Evolutionary conservation across 2,888 invertebrate genomes (phyloP), one percentile per base, ranked within the genome.

Genomic region (Rotaria macrura): DNA sequence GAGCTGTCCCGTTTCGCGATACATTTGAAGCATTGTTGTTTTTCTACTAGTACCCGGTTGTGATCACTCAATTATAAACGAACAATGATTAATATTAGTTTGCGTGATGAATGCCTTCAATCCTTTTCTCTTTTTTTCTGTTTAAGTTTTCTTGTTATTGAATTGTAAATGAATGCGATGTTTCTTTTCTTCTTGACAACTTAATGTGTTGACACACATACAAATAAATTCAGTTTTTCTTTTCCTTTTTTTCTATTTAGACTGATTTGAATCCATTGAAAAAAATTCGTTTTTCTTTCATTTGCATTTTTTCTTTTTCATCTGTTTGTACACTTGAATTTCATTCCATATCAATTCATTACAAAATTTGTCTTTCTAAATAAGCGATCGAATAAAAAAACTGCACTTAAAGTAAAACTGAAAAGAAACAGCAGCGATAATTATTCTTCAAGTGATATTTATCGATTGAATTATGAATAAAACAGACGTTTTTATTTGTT

Each of bases 101-200:
- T 20, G 65, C 65, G 65, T 65, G 65, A 65, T 65, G 10, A 65
- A 20, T 34, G 34, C 14, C 17, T 65, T 65, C 34, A 65, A 65
- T 29, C 25, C 65, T 65, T 65, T 65, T 65, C 20, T 65, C 20
- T 65, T 47, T 47, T 14, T 47, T 14, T 9, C 9, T 20, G 4
- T 65, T 0, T 4, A 29, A 29, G 6, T 29, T 5, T 14, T 65
- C 14, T 54, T 54, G 54, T 54, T 54, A 54, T 25, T 54, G 54
- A 54, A 29, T 65, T 34, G 34, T 34, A 34, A 34, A 65, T 65
- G 65, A 34, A 25, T 54, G 54, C 25, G 17, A 65, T 65, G 65
- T 65, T 65, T 34, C 65, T 65, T 29, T 65, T 65, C 65, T 65
- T 65, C 65, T 65, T 65, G 65, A 65, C 65, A 65, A 65, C 65